phyloP scores from a whole-genome alignment of 2,113 vertebrate species.

The Chaetops frenatus region DNA sequence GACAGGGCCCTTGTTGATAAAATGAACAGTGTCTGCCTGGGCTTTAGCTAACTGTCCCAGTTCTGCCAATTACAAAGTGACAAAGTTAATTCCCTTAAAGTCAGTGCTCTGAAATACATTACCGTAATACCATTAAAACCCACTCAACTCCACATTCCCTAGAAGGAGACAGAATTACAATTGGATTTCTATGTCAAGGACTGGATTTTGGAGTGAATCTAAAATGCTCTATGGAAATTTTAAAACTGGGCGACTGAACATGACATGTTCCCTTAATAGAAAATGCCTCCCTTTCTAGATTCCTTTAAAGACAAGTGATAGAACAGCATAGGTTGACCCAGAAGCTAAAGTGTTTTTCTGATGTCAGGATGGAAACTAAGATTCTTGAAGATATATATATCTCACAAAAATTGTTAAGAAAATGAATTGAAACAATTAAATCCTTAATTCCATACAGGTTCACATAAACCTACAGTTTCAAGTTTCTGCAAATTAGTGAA shows the following conservation, averaged over 20 bases:
- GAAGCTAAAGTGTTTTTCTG: background rate
- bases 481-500: background rate
- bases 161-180: background rate
- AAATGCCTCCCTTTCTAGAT: background rate
- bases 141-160: background rate
- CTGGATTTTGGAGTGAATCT: background rate
- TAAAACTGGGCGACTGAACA: background rate
- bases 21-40: background rate
- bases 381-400: background rate
- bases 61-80: background rate
- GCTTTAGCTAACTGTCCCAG: background rate
- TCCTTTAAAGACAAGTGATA: background rate
- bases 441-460: background rate
- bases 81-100: constrained; percentile 36
- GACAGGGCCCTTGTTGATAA: background rate
- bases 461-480: background rate
- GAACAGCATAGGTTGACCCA: background rate
- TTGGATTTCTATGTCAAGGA: background rate
- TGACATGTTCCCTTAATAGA: background rate
- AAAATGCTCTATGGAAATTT: background rate
- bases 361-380: background rate
- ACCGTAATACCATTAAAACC: background rate
- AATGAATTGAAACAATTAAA: background rate
- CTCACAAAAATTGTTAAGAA: background rate
- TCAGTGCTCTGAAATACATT: background rate